Evolutionary conservation across 2,113 vertebrate genomes (phyloP).

Genomic region (Lampris megalopsis): DNA sequence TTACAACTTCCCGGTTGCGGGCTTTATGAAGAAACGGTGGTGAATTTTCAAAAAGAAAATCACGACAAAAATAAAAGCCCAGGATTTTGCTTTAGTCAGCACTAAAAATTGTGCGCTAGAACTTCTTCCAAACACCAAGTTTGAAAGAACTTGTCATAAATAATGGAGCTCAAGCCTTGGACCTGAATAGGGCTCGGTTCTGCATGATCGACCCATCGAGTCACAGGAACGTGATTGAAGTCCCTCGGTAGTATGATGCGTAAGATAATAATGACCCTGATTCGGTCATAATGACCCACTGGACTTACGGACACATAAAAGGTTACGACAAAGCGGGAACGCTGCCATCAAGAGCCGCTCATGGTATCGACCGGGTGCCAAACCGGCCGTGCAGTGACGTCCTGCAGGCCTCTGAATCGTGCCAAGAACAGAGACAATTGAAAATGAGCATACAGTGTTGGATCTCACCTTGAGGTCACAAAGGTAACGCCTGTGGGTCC

Average conservation of each 20-base stretch:
- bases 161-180: slow-evolving; percentile 56
- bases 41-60: slow-evolving; percentile 16
- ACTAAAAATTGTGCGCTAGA: slow-evolving; percentile 19
- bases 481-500: slow-evolving; percentile 32
- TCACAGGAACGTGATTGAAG: slow-evolving; percentile 73
- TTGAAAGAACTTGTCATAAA: slow-evolving; percentile 62
- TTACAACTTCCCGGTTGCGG: not conserved
- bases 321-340: slow-evolving; percentile 46
- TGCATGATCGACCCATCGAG: slow-evolving; percentile 66
- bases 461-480: slow-evolving; percentile 47
- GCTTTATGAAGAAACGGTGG: not conserved
- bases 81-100: slow-evolving; percentile 40
- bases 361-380: slow-evolving; percentile 32
- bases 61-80: not conserved
- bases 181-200: slow-evolving; percentile 66
- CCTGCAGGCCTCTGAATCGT: not conserved
- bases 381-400: slow-evolving; percentile 32
- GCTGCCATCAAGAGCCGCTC: slow-evolving; percentile 34
- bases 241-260: slow-evolving; percentile 39
- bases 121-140: slow-evolving; percentile 29
- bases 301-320: slow-evolving; percentile 37
- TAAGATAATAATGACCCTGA: slow-evolving; percentile 49
- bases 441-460: slow-evolving; percentile 23
- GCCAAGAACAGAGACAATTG: slow-evolving; percentile 24
- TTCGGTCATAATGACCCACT: slow-evolving; percentile 46